These are phyloP conservation scores for Dendroctonus ponderosae DNA, from an alignment of 1,140 invertebrate genomes.

Conservation along the genomic window DNA sequence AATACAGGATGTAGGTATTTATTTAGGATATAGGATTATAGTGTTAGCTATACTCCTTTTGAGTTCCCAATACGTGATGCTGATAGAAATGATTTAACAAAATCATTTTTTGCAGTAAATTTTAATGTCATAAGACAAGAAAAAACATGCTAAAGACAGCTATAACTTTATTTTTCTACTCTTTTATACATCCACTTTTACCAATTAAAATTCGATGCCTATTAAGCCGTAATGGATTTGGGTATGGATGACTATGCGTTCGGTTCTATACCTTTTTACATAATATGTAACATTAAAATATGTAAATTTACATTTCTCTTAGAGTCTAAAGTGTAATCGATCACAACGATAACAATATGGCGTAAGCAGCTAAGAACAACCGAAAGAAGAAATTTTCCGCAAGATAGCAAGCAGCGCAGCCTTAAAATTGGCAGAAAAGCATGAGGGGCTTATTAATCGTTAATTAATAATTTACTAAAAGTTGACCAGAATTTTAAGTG, in stretches of 20 bases:
- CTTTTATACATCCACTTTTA: slow-evolving; percentile 4
- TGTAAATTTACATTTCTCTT: slow-evolving; percentile 16
- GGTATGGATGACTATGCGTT: background rate
- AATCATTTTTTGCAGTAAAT: background rate
- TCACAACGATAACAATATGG: background rate
- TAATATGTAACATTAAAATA: slow-evolving; percentile 7
- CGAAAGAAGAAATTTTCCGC: too few relatives aligned
- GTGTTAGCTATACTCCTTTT: too few relatives aligned
- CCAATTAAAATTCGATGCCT: slow-evolving; percentile 12
- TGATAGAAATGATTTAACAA: too few relatives aligned
- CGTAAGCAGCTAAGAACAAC: too few relatives aligned
- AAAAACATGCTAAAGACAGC: slow-evolving; percentile 10
- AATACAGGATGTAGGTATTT: too few relatives aligned
- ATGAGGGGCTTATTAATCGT: too few relatives aligned
- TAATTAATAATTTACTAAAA: too few relatives aligned
- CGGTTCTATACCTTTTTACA: slow-evolving; percentile 16
- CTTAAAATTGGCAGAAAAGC: too few relatives aligned
- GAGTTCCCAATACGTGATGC: too few relatives aligned
- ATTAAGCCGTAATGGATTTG: background rate
- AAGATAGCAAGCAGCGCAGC: too few relatives aligned
- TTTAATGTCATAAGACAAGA: background rate
- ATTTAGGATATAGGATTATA: too few relatives aligned
- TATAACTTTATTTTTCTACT: slow-evolving; percentile 11
- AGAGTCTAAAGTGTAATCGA: background rate
- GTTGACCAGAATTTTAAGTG: too few relatives aligned